Evolutionary conservation across 2,888 invertebrate genomes (phyloP).

Genomic region (Trichogramma evanescens): DNA sequence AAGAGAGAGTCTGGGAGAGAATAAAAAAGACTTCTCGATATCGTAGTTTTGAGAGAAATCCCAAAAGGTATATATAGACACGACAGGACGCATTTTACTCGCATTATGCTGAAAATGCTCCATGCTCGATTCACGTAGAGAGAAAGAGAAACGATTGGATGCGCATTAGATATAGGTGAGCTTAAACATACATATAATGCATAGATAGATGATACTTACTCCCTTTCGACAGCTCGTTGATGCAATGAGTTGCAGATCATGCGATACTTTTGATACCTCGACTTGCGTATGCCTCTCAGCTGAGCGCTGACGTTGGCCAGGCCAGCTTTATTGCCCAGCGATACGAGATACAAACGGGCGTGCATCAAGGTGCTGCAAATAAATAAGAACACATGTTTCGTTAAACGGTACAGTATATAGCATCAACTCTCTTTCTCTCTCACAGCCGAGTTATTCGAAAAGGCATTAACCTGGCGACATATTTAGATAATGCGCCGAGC

Average conservation of each 20-base stretch:
- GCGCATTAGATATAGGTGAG: not conserved
- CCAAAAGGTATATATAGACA: not conserved
- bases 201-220: constrained; percentile 27
- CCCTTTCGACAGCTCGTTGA: constrained; percentile 27
- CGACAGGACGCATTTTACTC: not conserved
- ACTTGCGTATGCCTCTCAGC: constrained; percentile 27
- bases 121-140: not conserved
- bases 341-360: not conserved
- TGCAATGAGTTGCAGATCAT: constrained; percentile 32
- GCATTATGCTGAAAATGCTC: not conserved
- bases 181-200: not conserved
- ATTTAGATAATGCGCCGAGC: not conserved
- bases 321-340: not conserved
- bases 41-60: not conserved
- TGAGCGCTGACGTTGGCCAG: constrained; percentile 20
- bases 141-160: not conserved
- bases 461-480: not conserved
- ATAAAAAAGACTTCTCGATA: not conserved
- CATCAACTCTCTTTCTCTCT: not conserved
- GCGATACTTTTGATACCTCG: constrained; percentile 36
- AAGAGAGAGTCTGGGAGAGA: not conserved
- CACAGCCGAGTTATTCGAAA: not conserved
- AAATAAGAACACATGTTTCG: not conserved
- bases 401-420: not conserved
- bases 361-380: not conserved